These are phyloP conservation scores for Agrotis exclamationis DNA, from an alignment of 2,888 invertebrate genomes.

Conservation along the genomic window DNA sequence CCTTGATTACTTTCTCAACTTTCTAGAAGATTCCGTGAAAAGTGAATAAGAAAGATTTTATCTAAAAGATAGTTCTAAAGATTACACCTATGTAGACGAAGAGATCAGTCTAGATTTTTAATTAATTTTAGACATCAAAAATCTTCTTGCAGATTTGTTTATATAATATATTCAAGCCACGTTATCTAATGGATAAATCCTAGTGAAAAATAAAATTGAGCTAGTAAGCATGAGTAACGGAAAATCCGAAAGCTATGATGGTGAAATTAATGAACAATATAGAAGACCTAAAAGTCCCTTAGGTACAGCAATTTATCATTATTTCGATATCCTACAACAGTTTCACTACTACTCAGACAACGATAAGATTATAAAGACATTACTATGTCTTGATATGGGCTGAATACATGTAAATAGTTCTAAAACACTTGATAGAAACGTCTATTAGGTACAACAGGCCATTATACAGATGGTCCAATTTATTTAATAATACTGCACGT, in stretches of 20 bases:
- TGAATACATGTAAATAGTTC: slow-evolving; percentile 81
- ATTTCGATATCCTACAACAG: slow-evolving; percentile 71
- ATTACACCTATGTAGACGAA: slow-evolving; percentile 62
- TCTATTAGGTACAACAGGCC: slow-evolving; percentile 77
- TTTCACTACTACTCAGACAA: slow-evolving; percentile 68
- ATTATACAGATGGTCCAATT: slow-evolving; percentile 72
- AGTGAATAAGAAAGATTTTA: slow-evolving; percentile 56
- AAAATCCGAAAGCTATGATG: slow-evolving; percentile 59
- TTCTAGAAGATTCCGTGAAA: slow-evolving; percentile 46
- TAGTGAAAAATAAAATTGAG: slow-evolving; percentile 63
- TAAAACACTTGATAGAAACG: slow-evolving; percentile 76
- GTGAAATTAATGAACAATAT: slow-evolving; percentile 71
- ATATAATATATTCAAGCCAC: slow-evolving; percentile 52
- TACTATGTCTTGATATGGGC: slow-evolving; percentile 80
- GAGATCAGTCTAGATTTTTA: slow-evolving; percentile 66
- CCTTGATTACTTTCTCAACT: slow-evolving; percentile 72
- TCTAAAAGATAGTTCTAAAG: slow-evolving; percentile 57
- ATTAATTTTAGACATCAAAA: slow-evolving; percentile 59
- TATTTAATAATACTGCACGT: slow-evolving; percentile 78
- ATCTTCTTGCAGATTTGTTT: slow-evolving; percentile 48
- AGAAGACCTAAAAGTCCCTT: slow-evolving; percentile 69
- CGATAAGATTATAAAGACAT: slow-evolving; percentile 63
- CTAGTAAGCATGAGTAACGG: slow-evolving; percentile 72
- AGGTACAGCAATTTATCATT: slow-evolving; percentile 74
- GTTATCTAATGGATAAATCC: slow-evolving; percentile 40